Evolutionary conservation across 1,140 invertebrate species (phyloP).

Genomic region (Trachymyrmex septentrionalis): DNA sequence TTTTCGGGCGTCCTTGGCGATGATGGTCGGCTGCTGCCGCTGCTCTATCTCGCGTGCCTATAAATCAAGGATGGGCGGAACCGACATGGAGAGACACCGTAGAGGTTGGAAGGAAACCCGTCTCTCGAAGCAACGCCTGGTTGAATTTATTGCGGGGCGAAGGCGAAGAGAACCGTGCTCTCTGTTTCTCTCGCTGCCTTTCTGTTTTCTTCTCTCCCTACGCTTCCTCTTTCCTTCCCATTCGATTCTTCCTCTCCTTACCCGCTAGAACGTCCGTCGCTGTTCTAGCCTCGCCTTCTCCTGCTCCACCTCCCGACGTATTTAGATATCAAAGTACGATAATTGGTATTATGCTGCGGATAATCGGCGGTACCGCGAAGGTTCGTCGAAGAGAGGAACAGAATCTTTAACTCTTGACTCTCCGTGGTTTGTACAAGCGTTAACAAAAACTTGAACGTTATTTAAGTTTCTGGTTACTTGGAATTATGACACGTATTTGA

Average conservation of each 20-base stretch:
- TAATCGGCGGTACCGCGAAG: conserved; percentile 63
- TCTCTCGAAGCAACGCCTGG: conserved; percentile 80
- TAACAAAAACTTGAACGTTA: background rate
- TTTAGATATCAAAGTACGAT: conserved; percentile 76
- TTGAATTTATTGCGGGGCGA: conserved; percentile 81
- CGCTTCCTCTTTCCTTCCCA: conserved; percentile 28
- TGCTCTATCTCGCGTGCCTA: conserved; percentile 75
- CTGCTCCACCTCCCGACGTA: conserved; percentile 31
- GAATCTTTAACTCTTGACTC: background rate
- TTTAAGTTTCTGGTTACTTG: background rate
- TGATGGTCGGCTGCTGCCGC: conserved; percentile 53
- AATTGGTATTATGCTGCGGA: conserved; percentile 72
- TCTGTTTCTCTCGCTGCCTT: background rate
- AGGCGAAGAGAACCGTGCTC: conserved; percentile 60
- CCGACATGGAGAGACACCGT: conserved; percentile 83
- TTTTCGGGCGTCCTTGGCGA: conserved; percentile 68
- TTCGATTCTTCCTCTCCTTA: conserved; percentile 31
- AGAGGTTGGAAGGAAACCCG: conserved; percentile 83
- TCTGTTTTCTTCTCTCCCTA: conserved; percentile 2
- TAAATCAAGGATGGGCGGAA: conserved; percentile 84
- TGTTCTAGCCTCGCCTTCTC: conserved; percentile 42
- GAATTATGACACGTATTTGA: background rate
- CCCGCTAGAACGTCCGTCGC: conserved; percentile 36
- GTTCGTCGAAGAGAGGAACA: conserved; percentile 1
- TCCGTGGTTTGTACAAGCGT: background rate